Conservation (phyloP, 1,140 invertebrate species). For the Orius insidiosus region DNA sequence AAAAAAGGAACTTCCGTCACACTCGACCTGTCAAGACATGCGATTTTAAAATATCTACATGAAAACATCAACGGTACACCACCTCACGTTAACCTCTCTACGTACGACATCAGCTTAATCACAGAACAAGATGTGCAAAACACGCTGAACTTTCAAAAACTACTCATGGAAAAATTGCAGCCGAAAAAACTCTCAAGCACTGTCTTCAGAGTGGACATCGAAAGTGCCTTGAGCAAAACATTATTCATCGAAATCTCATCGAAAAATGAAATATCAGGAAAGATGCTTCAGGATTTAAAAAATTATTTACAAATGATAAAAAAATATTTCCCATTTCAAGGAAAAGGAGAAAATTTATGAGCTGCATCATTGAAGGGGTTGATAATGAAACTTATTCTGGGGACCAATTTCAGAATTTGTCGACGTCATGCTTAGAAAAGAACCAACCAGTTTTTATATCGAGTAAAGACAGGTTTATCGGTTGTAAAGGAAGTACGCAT, state of each 20-base stretch:
- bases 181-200: slow-evolving; percentile 27
- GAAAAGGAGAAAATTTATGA: slow-evolving; percentile 43
- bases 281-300: slow-evolving; percentile 50
- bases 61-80: not conserved
- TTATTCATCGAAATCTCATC: slow-evolving; percentile 63
- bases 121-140: not conserved
- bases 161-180: slow-evolving; percentile 19
- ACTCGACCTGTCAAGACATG: not conserved
- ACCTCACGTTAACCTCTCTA: not conserved
- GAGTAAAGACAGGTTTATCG: slow-evolving; percentile 48
- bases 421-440: slow-evolving; percentile 32
- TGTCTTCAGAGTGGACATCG: slow-evolving; percentile 70
- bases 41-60: not conserved
- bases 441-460: slow-evolving; percentile 33
- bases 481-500: slow-evolving; percentile 60
- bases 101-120: not conserved
- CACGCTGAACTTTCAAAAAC: not conserved
- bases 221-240: slow-evolving; percentile 61
- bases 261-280: slow-evolving; percentile 44
- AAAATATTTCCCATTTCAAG: slow-evolving; percentile 53
- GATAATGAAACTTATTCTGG: slow-evolving; percentile 30
- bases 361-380: slow-evolving; percentile 31
- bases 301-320: slow-evolving; percentile 50
- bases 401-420: slow-evolving; percentile 33
- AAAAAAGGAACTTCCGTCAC: not conserved